Percentiles rank a stretch among this genome's conserved stretches.
Evolutionary conservation across 2,113 vertebrate genomes (phyloP).

Genomic region (Triplophysa siluroides): DNA sequence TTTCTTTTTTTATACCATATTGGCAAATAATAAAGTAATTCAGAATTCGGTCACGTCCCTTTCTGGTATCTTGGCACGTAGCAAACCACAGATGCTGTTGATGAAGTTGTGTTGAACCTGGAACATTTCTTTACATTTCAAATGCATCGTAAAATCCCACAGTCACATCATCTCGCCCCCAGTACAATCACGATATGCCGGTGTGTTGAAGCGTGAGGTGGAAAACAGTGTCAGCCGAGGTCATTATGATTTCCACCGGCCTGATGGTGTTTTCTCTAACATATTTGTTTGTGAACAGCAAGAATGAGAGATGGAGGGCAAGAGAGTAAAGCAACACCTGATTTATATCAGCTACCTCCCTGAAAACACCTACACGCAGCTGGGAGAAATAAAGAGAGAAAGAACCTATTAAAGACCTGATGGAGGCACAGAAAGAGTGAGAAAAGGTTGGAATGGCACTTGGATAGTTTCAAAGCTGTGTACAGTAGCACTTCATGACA

Average conservation of each 20-base stretch:
- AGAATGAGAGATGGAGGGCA: neutral
- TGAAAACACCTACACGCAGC: constrained; percentile 20
- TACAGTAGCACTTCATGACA: constrained; percentile 1
- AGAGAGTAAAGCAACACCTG: neutral
- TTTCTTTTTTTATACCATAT: no score
- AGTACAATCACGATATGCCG: neutral
- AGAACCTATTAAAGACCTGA: constrained; percentile 3
- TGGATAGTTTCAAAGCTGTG: constrained; percentile 1
- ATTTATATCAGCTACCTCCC: constrained; percentile 22
- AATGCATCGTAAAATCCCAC: neutral
- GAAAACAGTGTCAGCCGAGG: constrained; percentile 13
- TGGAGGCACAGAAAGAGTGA: neutral
- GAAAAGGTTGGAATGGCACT: neutral
- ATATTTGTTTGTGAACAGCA: neutral
- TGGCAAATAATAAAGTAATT: no score
- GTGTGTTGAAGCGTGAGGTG: neutral
- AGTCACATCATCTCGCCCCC: neutral
- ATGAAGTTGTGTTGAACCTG: neutral
- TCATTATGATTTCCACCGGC: neutral
- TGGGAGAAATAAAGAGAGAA: neutral
- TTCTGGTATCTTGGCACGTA: no score
- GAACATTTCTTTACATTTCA: neutral
- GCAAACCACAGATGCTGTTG: no score
- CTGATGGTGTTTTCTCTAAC: neutral
- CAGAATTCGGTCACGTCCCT: no score